Base-by-base conservation (phyloP, 2,113 vertebrate genomes). In the Oostethus manadensis region DNA sequence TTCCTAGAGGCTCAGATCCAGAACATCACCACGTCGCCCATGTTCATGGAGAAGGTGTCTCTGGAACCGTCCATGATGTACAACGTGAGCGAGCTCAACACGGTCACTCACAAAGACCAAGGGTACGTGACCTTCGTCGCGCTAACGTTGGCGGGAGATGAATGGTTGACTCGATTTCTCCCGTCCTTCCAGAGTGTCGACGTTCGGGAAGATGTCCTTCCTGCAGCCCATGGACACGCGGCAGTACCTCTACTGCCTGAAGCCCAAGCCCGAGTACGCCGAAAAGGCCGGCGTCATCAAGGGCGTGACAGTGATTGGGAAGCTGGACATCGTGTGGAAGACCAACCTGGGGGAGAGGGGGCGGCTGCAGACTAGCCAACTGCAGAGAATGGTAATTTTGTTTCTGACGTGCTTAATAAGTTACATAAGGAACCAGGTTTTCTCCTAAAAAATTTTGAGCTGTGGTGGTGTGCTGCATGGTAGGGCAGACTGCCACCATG, bases 11-110 rank as follows among this genome's bases (percentile, higher is more conserved):
- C 96, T 55, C 97, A 99, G 83, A 98, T 99, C 86, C 97, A 99
- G 88, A 99, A 99, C 87, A 98, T 99, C 84, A 99, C 96, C 58
- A 96, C 93, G 9, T 98, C 96, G 15, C 94, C 97, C 0, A 99
- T 99, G 97, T 99, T 96, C 82, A 98, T 99, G 97, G 97, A 98
- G 89, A 98, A 97, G 80, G 97, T 99, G 62, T 99, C 96, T 22
- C 77, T 99, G 66, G 97, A 99, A 50, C 97, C 97, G 0, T 98
- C 96, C 45, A 91, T 98, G 73, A 97, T 98, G 96, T 98, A 99
- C 87, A 94, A 91, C 22, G 96, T 99, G 58, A 91, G 92, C 17
- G 96, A 98, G 88, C 90, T 99, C 82, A 98, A 98, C 84, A 86
- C 77, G 0, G 90, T 96, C 73, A 55, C 50, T 3, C 63, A 62